Conservation (phyloP, 1,140 invertebrate genomes). For the Monomorium pharaonis region DNA sequence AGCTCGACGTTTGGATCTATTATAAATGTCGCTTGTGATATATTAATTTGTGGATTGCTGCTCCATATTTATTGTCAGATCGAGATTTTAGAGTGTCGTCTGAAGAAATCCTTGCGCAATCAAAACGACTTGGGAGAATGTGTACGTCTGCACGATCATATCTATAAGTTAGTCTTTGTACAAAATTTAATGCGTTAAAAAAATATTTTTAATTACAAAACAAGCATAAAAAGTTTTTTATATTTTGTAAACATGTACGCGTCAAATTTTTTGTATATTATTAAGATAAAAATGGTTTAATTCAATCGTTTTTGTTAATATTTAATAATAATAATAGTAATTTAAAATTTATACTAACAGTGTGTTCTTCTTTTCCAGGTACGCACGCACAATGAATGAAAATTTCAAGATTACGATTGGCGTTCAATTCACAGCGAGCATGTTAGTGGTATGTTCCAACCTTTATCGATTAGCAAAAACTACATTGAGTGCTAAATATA, state of each 20-base stretch:
- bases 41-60: conserved; percentile 59
- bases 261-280: not conserved
- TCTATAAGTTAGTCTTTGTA: conserved; percentile 67
- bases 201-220: not conserved
- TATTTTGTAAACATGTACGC: not conserved
- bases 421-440: conserved; percentile 60
- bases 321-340: not conserved
- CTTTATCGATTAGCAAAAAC: conserved; percentile 69
- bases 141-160: conserved; percentile 64
- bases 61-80: conserved; percentile 65
- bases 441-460: conserved; percentile 61
- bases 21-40: conserved; percentile 68
- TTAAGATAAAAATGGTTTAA: not conserved
- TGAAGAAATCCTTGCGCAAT: conserved; percentile 8
- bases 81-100: conserved; percentile 66
- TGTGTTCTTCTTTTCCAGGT: conserved; percentile 28
- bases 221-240: not conserved
- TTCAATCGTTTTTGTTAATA: not conserved
- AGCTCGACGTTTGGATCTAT: conserved; percentile 43
- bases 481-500: conserved; percentile 79
- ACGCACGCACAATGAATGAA: conserved; percentile 33
- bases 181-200: not conserved
- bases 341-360: not conserved
- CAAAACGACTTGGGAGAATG: conserved; percentile 22
- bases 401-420: conserved; percentile 58